Evolutionary conservation across 1,140 invertebrate genomes (phyloP).

Genomic region (Drosophila lacteicornis): DNA sequence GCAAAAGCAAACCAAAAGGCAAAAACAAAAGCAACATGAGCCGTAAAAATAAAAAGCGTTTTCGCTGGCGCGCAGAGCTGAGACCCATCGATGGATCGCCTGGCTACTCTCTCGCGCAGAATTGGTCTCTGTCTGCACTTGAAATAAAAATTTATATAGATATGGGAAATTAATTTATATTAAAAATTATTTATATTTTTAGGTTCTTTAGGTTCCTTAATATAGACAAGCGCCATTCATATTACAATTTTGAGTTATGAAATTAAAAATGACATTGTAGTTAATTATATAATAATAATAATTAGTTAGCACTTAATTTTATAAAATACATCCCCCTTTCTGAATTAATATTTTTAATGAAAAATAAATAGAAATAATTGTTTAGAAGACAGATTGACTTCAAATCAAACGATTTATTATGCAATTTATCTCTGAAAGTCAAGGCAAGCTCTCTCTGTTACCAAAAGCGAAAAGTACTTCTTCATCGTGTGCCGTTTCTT

Average conservation of each 20-base stretch:
- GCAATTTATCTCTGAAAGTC: too few relatives aligned
- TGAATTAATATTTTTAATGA: too few relatives aligned
- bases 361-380: too few relatives aligned
- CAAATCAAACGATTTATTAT: too few relatives aligned
- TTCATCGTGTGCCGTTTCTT: neutral
- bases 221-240: too few relatives aligned
- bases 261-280: too few relatives aligned
- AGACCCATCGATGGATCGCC: conserved; percentile 31
- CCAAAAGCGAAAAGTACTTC: too few relatives aligned
- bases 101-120: conserved; percentile 13
- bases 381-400: too few relatives aligned
- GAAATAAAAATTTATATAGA: neutral
- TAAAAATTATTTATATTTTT: neutral
- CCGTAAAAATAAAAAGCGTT: conserved; percentile 71
- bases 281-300: too few relatives aligned
- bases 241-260: neutral
- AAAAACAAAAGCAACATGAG: conserved; percentile 32
- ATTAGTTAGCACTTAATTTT: too few relatives aligned
- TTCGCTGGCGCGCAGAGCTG: conserved; percentile 62
- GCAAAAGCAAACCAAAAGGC: conserved; percentile 63
- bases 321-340: too few relatives aligned
- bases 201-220: neutral
- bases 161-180: neutral
- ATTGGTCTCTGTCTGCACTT: conserved; percentile 12
- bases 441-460: too few relatives aligned